phyloP scores from a whole-genome alignment of 1,140 invertebrate species.

The Conus ventricosus region DNA sequence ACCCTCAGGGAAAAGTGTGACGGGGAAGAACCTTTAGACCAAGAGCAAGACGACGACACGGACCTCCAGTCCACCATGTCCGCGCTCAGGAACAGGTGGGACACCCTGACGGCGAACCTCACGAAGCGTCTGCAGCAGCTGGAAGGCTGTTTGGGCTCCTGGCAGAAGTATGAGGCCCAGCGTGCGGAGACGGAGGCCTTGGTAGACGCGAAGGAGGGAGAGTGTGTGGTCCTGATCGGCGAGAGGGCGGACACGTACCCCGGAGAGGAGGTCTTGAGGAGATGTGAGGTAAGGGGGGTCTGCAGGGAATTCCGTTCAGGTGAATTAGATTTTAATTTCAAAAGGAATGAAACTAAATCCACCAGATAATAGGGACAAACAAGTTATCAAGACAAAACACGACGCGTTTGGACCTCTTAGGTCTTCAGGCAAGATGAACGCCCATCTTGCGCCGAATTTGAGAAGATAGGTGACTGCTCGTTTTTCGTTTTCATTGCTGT shows the following conservation, averaged over 20 bases:
- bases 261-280: slow-evolving; percentile 55
- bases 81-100: slow-evolving; percentile 61
- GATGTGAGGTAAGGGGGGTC: slow-evolving; percentile 57
- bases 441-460: no score
- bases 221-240: slow-evolving; percentile 56
- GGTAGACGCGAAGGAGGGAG: slow-evolving; percentile 65
- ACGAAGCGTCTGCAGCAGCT: slow-evolving; percentile 50
- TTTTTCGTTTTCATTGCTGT: no score
- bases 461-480: no score
- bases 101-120: slow-evolving; percentile 51
- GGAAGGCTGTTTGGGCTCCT: slow-evolving; percentile 56
- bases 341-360: no score
- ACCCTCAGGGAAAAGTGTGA: slow-evolving; percentile 68
- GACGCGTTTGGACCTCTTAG: no score
- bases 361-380: no score
- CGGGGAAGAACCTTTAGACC: slow-evolving; percentile 51
- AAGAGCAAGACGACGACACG: slow-evolving; percentile 49
- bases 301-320: no score
- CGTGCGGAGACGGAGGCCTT: slow-evolving; percentile 51
- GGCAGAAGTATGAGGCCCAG: slow-evolving; percentile 66
- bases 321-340: no score
- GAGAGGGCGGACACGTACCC: slow-evolving; percentile 47
- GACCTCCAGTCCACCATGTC: slow-evolving; percentile 61
- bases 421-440: no score
- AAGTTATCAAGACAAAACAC: no score